Percentiles rank a stretch among this genome's conserved stretches.
Conservation (phyloP, 2,888 invertebrate genomes). For the Hypercompe scribonia region DNA sequence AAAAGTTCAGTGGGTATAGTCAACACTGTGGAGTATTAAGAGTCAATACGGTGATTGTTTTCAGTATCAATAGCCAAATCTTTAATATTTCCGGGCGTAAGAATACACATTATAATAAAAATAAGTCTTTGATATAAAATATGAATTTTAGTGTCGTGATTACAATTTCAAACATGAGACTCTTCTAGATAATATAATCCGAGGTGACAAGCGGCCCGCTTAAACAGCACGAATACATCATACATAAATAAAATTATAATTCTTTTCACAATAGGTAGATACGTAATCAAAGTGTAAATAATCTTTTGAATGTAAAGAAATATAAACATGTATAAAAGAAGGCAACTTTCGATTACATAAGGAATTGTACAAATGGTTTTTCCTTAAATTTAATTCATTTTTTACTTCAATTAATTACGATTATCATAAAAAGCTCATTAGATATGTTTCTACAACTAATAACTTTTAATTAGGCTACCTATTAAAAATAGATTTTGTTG, state of each 20-base stretch:
- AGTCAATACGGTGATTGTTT: neutral
- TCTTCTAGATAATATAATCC: neutral
- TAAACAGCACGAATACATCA: neutral
- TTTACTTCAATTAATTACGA: too few species aligned
- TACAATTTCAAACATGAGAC: neutral
- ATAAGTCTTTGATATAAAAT: neutral
- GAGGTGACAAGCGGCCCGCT: neutral
- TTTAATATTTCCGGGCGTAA: neutral
- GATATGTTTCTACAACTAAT: too few species aligned
- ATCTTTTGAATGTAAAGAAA: neutral
- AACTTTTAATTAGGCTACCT: too few species aligned
- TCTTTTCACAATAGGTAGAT: neutral
- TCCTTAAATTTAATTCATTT: neutral
- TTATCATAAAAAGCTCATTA: too few species aligned
- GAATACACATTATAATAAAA: neutral
- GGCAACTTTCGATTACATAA: neutral
- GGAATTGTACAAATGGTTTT: neutral
- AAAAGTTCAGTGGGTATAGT: too few species aligned
- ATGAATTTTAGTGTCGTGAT: neutral
- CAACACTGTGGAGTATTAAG: neutral
- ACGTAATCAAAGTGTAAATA: constrained; percentile 9
- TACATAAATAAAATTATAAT: neutral
- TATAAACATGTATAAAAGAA: neutral
- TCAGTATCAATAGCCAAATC: neutral
- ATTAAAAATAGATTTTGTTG: too few species aligned